Base-by-base conservation (phyloP, 2,888 invertebrate species). In the Monochamus alternatus region DNA sequence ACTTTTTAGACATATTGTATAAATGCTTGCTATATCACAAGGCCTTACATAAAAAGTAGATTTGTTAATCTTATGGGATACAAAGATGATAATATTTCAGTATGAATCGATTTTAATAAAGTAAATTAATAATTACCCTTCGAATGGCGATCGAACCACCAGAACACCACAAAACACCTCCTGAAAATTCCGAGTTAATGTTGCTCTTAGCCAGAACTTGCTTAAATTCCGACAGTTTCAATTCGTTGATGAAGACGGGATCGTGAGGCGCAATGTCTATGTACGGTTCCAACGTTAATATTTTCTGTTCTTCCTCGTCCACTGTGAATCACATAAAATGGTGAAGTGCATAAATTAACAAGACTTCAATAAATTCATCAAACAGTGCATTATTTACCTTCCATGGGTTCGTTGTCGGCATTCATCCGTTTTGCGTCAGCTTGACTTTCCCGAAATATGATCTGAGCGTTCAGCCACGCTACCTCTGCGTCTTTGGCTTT, bases 81-180 rank as follows among this genome's bases (percentile, higher is more conserved):
- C 38, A 38, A 38, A 5, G 38, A 38, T 38, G 38, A 38, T 5
- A 38, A 5, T 38, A 5, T 38, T 5, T 38, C 7, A 38, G 7
- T 5, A 38, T 38, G 7, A 38, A 38, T 2, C 38, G 4, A 22
- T 31, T 31, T 31, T 31, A 60, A 22, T 22, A 30, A 63, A 63
- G 43, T 52, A 38, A 52, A 43, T 10, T 65, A 14, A 65, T 52
- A 52, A 32, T 88, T 88, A 95, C 96, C 90, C 96, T 93, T 84
- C 97, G 92, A 62, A 99, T 93, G 5, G 98, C 98, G 71, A 98
- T 92, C 0, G 95, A 94, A 55, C 96, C 95, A 88, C 96, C 96
- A 86, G 96, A 97, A 90, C 98, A 98, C 93, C 97, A 97, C 2
- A 99, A 91, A 8, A 97, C 96, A 63, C 98, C 98, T 32, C 94